Evolutionary conservation across 2,797 vertebrate species (phyloP), one percentile per base, ranked within the genome.

Genomic region (Sphaeramia orbicularis): DNA sequence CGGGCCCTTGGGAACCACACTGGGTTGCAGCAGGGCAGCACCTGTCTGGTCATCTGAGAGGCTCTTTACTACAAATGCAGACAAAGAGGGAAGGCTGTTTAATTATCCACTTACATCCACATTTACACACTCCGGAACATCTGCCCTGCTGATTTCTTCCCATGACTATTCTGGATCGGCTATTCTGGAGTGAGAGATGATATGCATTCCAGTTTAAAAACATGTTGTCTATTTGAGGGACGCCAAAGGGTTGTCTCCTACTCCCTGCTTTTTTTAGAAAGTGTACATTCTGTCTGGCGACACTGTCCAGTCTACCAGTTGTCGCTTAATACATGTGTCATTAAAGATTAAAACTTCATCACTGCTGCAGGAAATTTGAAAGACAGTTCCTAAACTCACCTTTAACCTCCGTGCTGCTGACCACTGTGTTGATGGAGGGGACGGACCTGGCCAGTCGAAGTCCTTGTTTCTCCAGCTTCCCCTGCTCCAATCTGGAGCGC

Each of bases 401-500:
- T 94, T 94, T 79, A 58, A 54, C 83, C 60, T 79, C 61, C 0
- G 18, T 40, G 76, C 69, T 85, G 0, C 86, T 75, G 2, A 86
- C 72, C 24, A 80, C 81, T 0, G 92, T 81, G 0, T 93, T 95
- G 89, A 99, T 80, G 9, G 97, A 97, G 1, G 98, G 97, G 72
- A 98, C 96, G 0, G 98, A 99, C 44, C 95, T 94, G 51, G 97
- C 96, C 0, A 94, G 95, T 0, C 97, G 91, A 36, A 99, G 94
- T 30, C 95, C 94, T 47, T 94, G 89, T 47, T 91, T 95, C 24
- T 94, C 88, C 45, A 91, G 86, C 67, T 91, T 95, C 85, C 86
- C 90, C 44, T 95, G 96, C 24, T 99, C 97, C 65, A 90, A 94
- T 8, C 92, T 90, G 0, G 96, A 97, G 48, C 96, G 95, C 78